These are phyloP conservation scores for Phymastichus coffea DNA, from an alignment of 1,140 invertebrate genomes.

Conservation along the genomic window DNA sequence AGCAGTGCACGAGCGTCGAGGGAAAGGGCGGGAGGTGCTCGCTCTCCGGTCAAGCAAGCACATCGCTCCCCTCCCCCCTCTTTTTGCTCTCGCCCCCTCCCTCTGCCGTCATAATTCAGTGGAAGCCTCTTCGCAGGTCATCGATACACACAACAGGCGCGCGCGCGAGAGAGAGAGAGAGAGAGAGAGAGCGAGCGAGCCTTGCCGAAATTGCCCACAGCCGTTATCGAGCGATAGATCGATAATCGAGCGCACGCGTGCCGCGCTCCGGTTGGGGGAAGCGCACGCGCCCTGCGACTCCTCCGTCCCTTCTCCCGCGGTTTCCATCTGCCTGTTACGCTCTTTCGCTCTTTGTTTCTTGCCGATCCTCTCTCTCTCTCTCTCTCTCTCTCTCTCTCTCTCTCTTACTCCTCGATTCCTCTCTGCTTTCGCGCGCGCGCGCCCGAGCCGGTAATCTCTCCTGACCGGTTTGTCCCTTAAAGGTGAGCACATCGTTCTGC, in stretches of 20 bases:
- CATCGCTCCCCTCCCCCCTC: too few relatives aligned
- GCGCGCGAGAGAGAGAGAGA: neutral
- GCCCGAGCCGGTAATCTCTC: too few relatives aligned
- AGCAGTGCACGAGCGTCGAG: neutral
- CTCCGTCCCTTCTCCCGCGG: neutral
- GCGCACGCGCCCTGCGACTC: slow-evolving; percentile 1
- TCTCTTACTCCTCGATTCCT: neutral
- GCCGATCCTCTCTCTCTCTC: slow-evolving; percentile 25
- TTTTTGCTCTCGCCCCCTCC: neutral
- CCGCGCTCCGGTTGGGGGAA: neutral
- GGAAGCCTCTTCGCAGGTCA: slow-evolving; percentile 6
- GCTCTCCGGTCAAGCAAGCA: neutral
- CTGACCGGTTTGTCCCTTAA: too few relatives aligned
- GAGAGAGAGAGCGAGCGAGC: neutral
- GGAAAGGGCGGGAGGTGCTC: neutral
- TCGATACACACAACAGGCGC: slow-evolving; percentile 12
- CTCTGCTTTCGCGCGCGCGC: neutral
- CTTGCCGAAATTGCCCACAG: neutral
- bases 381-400: slow-evolving; percentile 3
- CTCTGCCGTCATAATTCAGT: slow-evolving; percentile 14
- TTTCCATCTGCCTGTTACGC: neutral
- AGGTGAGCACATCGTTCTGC: too few relatives aligned
- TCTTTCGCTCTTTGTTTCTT: slow-evolving; percentile 18
- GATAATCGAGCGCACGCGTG: slow-evolving; percentile 6
- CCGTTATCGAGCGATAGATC: slow-evolving; percentile 24